These are phyloP conservation scores for Drosophila niveifrons DNA, from an alignment of 2,888 invertebrate species.

Conservation along the genomic window DNA sequence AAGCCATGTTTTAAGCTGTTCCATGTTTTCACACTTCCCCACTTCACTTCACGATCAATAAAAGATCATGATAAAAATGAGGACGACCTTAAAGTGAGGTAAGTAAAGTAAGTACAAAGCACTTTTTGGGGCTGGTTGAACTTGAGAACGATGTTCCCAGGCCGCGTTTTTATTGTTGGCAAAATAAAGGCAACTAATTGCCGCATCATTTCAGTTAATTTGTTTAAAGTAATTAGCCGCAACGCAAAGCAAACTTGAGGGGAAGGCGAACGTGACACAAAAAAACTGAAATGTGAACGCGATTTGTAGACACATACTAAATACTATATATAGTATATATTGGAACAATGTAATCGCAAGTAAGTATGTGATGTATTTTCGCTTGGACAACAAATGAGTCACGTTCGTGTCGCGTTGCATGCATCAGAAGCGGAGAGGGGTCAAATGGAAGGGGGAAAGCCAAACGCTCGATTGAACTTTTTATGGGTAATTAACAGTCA, in stretches of 20 bases:
- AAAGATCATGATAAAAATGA: background rate
- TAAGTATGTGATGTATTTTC: conserved; percentile 9
- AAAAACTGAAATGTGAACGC: conserved; percentile 33
- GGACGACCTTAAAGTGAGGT: conserved; percentile 1
- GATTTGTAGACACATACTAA: conserved; percentile 17
- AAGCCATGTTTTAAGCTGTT: too few species aligned
- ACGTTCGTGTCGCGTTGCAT: conserved; percentile 30
- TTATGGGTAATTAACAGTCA: conserved; percentile 53
- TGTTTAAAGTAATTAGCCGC: conserved; percentile 57
- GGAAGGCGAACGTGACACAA: conserved; percentile 49
- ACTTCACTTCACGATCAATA: too few species aligned
- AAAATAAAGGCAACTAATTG: conserved; percentile 41
- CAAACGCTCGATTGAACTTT: conserved; percentile 57
- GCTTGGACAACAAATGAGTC: conserved; percentile 46
- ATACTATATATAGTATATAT: conserved; percentile 14
- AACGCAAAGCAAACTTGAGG: conserved; percentile 19
- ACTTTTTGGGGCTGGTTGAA: conserved; percentile 14
- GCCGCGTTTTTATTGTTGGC: conserved; percentile 11
- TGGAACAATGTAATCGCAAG: conserved; percentile 27
- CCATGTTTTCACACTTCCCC: too few species aligned
- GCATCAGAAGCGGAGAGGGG: background rate
- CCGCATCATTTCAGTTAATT: conserved; percentile 54
- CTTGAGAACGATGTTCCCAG: conserved; percentile 25
- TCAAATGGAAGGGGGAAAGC: conserved; percentile 4
- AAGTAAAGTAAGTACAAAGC: background rate